These are phyloP conservation scores for Himalopsyche japonica DNA, from an alignment of 2,888 invertebrate genomes.

Conservation along the genomic window DNA sequence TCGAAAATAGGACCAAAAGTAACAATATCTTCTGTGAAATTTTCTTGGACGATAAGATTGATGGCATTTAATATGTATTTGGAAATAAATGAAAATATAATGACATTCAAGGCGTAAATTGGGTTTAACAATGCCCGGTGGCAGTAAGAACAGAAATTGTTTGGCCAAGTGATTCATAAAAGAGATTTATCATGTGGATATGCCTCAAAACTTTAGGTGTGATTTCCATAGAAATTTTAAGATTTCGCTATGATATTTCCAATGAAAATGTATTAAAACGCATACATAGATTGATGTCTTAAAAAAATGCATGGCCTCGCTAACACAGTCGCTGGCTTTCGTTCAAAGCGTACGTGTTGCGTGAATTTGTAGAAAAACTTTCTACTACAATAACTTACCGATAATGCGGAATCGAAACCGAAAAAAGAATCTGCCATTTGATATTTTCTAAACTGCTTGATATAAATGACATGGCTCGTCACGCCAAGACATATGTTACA, in stretches of 20 bases:
- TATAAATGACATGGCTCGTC: constrained; percentile 71
- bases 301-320: background rate
- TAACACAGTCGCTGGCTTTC: background rate
- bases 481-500: constrained; percentile 57
- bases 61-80: background rate
- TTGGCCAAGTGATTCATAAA: background rate
- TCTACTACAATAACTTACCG: constrained; percentile 62
- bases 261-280: background rate
- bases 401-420: constrained; percentile 78
- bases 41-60: too few relatives aligned
- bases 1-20: background rate
- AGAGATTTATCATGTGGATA: background rate
- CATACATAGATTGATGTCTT: background rate
- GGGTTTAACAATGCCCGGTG: background rate
- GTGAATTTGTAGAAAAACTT: constrained; percentile 31
- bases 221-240: background rate
- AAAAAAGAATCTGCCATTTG: constrained; percentile 88
- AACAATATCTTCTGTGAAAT: background rate
- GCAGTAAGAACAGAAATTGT: background rate
- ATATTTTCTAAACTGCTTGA: constrained; percentile 64
- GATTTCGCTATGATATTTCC: background rate
- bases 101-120: background rate
- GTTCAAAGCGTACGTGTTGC: background rate
- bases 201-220: background rate
- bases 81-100: background rate